A percentile compares a stretch with the other conserved stretches of the same genome.
Conservation (phyloP, 2,113 vertebrate species). For the Heloderma charlesbogerti region DNA sequence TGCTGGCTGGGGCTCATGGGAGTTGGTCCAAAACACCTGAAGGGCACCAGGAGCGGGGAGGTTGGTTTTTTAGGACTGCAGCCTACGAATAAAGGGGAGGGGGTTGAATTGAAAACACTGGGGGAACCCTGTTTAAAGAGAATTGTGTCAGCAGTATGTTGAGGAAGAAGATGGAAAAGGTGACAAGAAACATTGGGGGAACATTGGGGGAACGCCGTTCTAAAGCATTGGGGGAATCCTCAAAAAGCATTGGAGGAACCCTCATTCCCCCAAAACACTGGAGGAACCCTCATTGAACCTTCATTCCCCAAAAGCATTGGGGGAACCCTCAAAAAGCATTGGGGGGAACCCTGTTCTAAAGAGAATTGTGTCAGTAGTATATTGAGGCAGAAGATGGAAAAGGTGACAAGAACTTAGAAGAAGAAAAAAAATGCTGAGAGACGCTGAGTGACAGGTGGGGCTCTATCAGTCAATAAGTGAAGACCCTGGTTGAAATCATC, state of each 20-base stretch:
- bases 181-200: too few species aligned
- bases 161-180: not conserved
- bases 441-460: not conserved
- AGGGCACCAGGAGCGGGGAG: too few species aligned
- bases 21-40: too few species aligned
- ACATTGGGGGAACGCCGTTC: not conserved
- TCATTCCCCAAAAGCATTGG: too few species aligned
- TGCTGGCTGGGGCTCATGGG: too few species aligned
- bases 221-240: too few species aligned
- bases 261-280: too few species aligned
- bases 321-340: too few species aligned
- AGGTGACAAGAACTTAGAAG: not conserved
- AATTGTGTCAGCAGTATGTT: not conserved
- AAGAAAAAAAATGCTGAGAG: not conserved
- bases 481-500: not conserved
- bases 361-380: not conserved
- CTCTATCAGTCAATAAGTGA: not conserved
- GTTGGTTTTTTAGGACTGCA: too few species aligned
- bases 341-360: not conserved
- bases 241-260: too few species aligned
- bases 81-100: not conserved
- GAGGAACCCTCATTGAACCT: too few species aligned
- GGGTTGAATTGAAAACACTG: not conserved
- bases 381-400: not conserved
- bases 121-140: not conserved